Conservation (phyloP, 2,113 vertebrate genomes). For the cattle (Bos taurus) region ARS-UCD2.0 NC_037337.1:39531501-39532000, state of each 20-base stretch:
- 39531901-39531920: background rate
- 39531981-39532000: background rate
- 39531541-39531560: background rate
- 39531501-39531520: background rate
- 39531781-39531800: background rate
- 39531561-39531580: background rate
- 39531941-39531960: background rate
- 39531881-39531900: background rate
- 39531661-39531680: background rate
- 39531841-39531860: background rate
- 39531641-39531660: rapidly evolving
- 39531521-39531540: background rate
- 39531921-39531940: background rate
- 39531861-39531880: background rate
- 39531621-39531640: background rate
- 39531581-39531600: background rate
- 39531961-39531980: background rate
- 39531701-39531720: background rate
- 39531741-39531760: background rate
- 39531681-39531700: background rate
- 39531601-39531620: background rate
- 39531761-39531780: background rate
- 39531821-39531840: background rate
- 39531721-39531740: background rate
- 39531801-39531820: background rate